Conservation (phyloP, 2,113 vertebrate species). For the Platysternon megacephalum region DNA sequence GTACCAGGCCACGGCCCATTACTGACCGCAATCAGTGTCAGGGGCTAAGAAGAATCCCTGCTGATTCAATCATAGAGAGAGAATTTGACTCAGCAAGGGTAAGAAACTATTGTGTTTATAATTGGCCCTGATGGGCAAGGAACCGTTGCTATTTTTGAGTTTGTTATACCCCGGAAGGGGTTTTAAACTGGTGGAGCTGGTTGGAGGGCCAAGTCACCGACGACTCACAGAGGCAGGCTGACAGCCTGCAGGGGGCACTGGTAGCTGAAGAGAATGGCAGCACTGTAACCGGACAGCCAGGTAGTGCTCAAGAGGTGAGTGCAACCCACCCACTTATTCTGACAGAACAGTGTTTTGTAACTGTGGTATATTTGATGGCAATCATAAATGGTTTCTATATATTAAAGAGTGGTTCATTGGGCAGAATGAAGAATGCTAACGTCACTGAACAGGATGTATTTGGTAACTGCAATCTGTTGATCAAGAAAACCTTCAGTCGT, state of each 20-base stretch:
- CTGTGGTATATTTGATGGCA: not conserved
- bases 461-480: not conserved
- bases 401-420: not conserved
- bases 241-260: not conserved
- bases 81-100: not conserved
- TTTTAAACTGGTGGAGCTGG: too few relatives aligned
- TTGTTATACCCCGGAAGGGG: too few relatives aligned
- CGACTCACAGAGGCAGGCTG: not conserved
- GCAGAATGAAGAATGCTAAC: not conserved
- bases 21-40: not conserved
- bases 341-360: constrained; percentile 14
- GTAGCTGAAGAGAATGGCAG: not conserved
- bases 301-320: not conserved
- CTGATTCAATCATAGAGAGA: not conserved
- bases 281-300: not conserved
- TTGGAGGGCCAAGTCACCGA: not conserved
- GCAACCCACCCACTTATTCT: not conserved
- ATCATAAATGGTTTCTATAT: not conserved
- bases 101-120: not conserved
- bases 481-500: not conserved
- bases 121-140: not conserved
- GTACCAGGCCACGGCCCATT: not conserved
- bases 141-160: not conserved
- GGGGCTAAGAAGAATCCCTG: not conserved
- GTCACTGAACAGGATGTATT: not conserved